Evolutionary conservation across 2,113 vertebrate species (phyloP).

Genomic region (Lampris megalopsis): DNA sequence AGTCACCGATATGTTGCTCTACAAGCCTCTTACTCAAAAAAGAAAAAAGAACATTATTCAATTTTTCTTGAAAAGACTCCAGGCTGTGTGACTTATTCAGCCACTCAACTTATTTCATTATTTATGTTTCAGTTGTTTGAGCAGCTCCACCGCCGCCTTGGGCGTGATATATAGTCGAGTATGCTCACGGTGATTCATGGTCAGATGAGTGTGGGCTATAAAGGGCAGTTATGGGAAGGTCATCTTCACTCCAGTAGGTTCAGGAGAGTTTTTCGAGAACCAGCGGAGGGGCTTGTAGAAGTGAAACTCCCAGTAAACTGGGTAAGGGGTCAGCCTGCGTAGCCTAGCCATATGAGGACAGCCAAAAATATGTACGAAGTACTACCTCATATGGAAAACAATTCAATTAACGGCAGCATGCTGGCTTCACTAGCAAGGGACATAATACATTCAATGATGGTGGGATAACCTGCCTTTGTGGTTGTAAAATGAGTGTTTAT

Average conservation of each 20-base stretch:
- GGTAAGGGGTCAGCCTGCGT: slow-evolving; percentile 61
- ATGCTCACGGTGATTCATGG: slow-evolving; percentile 34
- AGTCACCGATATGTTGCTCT: neutral
- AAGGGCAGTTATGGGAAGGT: slow-evolving; percentile 38
- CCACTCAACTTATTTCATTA: slow-evolving; percentile 33
- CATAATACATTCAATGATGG: slow-evolving; percentile 40
- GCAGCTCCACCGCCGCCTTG: slow-evolving; percentile 22
- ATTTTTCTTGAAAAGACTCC: neutral
- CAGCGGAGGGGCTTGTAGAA: slow-evolving; percentile 46
- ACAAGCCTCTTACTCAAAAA: slow-evolving; percentile 14
- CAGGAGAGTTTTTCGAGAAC: slow-evolving; percentile 55
- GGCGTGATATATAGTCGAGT: slow-evolving; percentile 14
- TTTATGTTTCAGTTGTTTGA: slow-evolving; percentile 5
- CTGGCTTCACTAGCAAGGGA: slow-evolving; percentile 41
- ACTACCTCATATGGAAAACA: slow-evolving; percentile 48
- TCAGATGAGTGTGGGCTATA: slow-evolving; percentile 39
- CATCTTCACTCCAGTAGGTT: slow-evolving; percentile 44
- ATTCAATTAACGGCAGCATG: slow-evolving; percentile 16
- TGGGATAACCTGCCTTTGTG: slow-evolving; percentile 39
- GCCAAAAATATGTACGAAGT: slow-evolving; percentile 28
- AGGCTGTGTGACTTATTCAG: slow-evolving; percentile 25
- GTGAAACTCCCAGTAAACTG: slow-evolving; percentile 69
- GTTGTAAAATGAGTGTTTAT: slow-evolving; percentile 57
- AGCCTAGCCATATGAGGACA: slow-evolving; percentile 53
- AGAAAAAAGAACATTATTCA: neutral